A percentile compares a stretch with the other conserved stretches of the same genome.
Evolutionary conservation across 2,888 invertebrate genomes (phyloP).

Genomic region (Myathropa florea): DNA sequence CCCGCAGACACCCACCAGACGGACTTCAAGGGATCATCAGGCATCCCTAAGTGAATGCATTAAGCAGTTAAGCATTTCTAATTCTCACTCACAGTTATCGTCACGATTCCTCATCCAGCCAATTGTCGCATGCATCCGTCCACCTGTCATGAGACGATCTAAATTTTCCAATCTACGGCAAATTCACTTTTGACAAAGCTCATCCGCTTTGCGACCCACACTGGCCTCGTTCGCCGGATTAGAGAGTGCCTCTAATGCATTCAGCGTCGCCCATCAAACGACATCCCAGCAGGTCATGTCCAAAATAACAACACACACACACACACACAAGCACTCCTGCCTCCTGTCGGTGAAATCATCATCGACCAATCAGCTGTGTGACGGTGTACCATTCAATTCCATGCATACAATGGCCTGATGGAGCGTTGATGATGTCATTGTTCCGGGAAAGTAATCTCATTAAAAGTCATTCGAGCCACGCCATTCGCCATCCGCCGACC

Average conservation of each 20-base stretch:
- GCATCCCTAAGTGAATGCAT: too few species aligned
- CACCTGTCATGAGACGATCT: not conserved
- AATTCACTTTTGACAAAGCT: conserved; percentile 13
- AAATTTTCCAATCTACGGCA: conserved; percentile 20
- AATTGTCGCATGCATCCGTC: not conserved
- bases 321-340: too few species aligned
- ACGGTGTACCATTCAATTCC: conserved; percentile 25
- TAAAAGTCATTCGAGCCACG: conserved; percentile 45
- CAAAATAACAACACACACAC: not conserved
- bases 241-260: not conserved
- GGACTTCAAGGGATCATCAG: too few species aligned
- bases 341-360: not conserved
- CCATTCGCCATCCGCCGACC: too few species aligned
- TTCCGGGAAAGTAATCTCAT: conserved; percentile 54
- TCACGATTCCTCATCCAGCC: not conserved
- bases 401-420: conserved; percentile 37
- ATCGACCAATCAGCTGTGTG: conserved; percentile 14
- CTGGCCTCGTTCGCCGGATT: not conserved
- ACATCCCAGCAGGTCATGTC: not conserved
- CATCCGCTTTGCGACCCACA: not conserved
- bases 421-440: conserved; percentile 57
- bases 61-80: too few species aligned
- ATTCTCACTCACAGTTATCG: too few species aligned
- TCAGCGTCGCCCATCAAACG: not conserved
- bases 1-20: too few species aligned